Conservation (phyloP, 2,113 vertebrate genomes). For the Cygnus atratus region DNA sequence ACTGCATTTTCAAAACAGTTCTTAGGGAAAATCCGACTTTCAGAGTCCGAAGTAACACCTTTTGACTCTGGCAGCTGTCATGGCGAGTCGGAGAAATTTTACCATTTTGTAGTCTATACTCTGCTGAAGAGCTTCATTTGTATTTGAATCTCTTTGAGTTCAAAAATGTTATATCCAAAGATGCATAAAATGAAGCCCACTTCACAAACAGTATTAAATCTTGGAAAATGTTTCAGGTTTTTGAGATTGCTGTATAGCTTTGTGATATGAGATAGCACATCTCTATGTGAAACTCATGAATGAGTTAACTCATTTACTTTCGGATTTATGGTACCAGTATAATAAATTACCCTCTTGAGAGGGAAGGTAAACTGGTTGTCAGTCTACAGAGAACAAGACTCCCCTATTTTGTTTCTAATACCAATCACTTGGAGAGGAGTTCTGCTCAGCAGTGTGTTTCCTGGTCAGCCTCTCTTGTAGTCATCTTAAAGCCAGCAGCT, state of each 20-base stretch:
- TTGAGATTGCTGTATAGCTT: not conserved
- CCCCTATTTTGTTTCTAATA: not conserved
- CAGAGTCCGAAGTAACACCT: not conserved
- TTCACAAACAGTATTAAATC: not conserved
- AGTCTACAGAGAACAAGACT: not conserved
- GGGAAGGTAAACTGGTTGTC: not conserved
- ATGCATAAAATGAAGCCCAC: not conserved
- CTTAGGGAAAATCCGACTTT: not conserved
- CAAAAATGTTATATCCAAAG: not conserved
- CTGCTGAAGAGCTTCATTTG: not conserved
- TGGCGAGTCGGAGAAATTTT: not conserved
- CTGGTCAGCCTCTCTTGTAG: not conserved
- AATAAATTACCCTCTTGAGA: not conserved
- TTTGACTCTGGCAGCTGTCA: not conserved
- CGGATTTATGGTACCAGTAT: rapidly evolving
- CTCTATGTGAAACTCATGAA: not conserved
- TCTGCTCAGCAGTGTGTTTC: not conserved
- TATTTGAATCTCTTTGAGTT: not conserved
- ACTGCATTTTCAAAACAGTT: not conserved
- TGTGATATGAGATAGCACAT: not conserved
- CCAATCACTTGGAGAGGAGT: not conserved
- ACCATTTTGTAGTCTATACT: not conserved
- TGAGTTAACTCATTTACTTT: not conserved
- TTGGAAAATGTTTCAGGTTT: not conserved
- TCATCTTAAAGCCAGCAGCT: not conserved